Base-by-base conservation (phyloP, 1,140 invertebrate genomes). In the Microplitis mediator region DNA sequence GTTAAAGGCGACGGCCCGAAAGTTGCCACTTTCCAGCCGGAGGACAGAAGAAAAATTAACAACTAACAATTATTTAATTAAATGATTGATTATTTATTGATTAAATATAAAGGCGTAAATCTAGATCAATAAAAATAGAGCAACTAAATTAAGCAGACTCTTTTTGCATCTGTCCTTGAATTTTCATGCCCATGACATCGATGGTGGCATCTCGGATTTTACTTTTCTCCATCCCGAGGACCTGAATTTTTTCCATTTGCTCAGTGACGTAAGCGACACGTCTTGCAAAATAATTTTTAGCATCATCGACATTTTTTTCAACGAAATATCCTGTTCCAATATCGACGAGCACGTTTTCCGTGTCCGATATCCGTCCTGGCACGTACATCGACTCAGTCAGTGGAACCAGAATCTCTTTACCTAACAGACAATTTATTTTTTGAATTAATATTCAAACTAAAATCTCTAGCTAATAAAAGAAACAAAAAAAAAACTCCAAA, bases 311-410 rank as follows among this genome's bases (percentile, higher is more conserved):
- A 81, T 92, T 91, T 91, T 97, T 95, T 85, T 97, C 93, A n/a
- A 94, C 93, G 88, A 94, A 98, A 85, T 98, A 98, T 76, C 96
- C 95, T 71, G 97, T 98, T 60, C 97, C 97, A 84, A 98, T 93
- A 85, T 98, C 96, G 71, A 98, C 93, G 9, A 98, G 87, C 31
- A 98, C 95, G 84, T 93, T 93, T 69, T 94, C 90, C 13, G 93
- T 90, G 83, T 97, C 92, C 72, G 90, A 89, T 61, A 98, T 88
- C 79, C 91, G 91, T 8, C 97, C 97, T 74, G 95, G 93, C 23
- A 98, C 96, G 88, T 98, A 98, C 93, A 98, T 97, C 79, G 96
- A 97, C 73, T 94, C 93, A 50, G 96, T 98, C 0, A 98, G 87
- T 9, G 96, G 97, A 23, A 98, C 96, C 6, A 98, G 85, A 73